A percentile compares a stretch with the other conserved stretches of the same genome.
Conservation (phyloP, 2,888 invertebrate genomes). For the Eupithecia inturbata region DNA sequence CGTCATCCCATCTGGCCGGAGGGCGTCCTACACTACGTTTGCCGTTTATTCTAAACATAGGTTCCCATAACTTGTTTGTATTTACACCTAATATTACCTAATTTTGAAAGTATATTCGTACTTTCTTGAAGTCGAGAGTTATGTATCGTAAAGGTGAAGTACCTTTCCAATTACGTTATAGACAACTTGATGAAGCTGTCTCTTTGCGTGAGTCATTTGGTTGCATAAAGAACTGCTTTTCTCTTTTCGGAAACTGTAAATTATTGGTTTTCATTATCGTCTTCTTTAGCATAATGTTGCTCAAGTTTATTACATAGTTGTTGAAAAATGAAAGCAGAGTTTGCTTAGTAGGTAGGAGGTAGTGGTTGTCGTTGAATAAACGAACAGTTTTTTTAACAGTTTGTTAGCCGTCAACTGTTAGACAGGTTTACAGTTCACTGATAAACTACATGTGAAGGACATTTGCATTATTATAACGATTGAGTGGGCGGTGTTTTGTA, state of each 20-base stretch:
- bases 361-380: too few relatives aligned
- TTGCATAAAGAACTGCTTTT: conserved; percentile 20
- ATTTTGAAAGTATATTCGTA: not conserved
- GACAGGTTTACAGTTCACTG: too few relatives aligned
- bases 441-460: too few relatives aligned
- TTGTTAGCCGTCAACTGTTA: too few relatives aligned
- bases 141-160: not conserved
- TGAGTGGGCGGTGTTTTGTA: too few relatives aligned
- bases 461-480: too few relatives aligned
- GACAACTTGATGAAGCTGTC: conserved; percentile 43
- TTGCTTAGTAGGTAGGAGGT: not conserved
- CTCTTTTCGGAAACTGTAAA: not conserved
- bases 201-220: conserved; percentile 25
- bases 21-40: too few relatives aligned
- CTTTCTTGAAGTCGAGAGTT: not conserved
- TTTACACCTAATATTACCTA: not conserved
- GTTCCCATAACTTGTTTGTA: not conserved
- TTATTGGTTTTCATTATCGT: not conserved
- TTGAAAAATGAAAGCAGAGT: not conserved
- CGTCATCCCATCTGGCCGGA: too few relatives aligned
- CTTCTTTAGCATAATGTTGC: not conserved
- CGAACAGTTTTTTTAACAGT: too few relatives aligned
- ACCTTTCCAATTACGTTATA: conserved; percentile 34
- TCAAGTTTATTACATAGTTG: not conserved
- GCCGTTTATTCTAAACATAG: too few relatives aligned